Conservation (phyloP, 2,797 vertebrate species). For the Pseudochirops corinnae region DNA sequence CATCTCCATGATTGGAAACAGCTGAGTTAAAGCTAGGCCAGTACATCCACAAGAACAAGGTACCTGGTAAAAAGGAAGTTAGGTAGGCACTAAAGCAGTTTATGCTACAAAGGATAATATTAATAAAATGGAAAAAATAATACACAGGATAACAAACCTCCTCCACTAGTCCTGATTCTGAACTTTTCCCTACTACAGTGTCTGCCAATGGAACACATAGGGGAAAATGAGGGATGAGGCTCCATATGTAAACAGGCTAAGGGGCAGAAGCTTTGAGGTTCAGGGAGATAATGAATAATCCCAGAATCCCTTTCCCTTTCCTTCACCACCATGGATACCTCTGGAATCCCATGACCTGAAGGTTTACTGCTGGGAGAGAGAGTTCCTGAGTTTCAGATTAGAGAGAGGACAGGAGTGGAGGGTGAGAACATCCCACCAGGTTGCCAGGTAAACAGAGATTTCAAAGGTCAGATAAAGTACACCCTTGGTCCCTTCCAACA, state of each 20-base stretch:
- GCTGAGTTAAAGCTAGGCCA: slow-evolving; percentile 99
- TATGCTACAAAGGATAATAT: neutral
- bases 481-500: neutral
- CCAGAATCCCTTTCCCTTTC: neutral
- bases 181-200: neutral
- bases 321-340: neutral
- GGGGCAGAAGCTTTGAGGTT: neutral
- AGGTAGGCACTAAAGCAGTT: neutral
- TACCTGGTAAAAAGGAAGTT: slow-evolving; percentile 85
- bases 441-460: neutral
- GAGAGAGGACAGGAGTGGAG: neutral
- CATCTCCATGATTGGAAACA: slow-evolving; percentile 91
- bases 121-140: neutral
- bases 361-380: neutral
- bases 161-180: neutral
- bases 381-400: neutral
- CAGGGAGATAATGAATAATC: neutral
- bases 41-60: slow-evolving; percentile 98
- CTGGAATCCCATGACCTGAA: neutral
- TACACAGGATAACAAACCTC: neutral
- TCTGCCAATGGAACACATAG: neutral
- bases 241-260: neutral
- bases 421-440: neutral
- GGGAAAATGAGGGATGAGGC: neutral
- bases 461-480: neutral